A percentile compares a stretch with the other conserved stretches of the same genome.
phyloP scores from a whole-genome alignment of 53 echinoderm and acorn worm genomes.

The Zoroaster sp. region DNA sequence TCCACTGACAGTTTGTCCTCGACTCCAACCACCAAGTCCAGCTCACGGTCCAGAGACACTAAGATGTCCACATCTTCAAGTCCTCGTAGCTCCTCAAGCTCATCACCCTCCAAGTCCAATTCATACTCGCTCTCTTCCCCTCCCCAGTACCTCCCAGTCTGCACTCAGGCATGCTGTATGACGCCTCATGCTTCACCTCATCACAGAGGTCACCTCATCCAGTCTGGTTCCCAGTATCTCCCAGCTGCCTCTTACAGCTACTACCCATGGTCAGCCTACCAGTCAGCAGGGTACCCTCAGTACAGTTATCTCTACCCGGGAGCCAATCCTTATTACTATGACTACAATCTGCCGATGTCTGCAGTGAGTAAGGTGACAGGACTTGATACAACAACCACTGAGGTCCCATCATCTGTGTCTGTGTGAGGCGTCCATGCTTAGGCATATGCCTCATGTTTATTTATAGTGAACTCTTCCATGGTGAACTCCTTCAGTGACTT shows the following conservation, averaged over 20 bases:
- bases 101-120: neutral
- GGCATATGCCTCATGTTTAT: too few species aligned
- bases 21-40: neutral
- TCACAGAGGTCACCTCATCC: neutral
- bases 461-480: too few species aligned
- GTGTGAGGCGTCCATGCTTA: neutral
- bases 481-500: too few species aligned
- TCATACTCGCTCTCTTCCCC: neutral
- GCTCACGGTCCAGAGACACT: neutral
- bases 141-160: neutral
- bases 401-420: neutral
- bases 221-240: slow-evolving; percentile 9
- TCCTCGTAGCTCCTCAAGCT: neutral
- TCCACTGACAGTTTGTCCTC: neutral
- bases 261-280: slow-evolving; percentile 27
- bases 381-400: neutral
- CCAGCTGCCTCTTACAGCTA: neutral
- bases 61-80: neutral
- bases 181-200: neutral
- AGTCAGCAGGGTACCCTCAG: neutral
- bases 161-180: slow-evolving; percentile 4
- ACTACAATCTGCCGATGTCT: neutral
- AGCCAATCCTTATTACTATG: neutral
- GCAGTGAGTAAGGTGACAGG: neutral
- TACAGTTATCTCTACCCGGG: slow-evolving; percentile 17